phyloP scores from a whole-genome alignment of 2,113 vertebrate genomes.

The Colistium nudipinnis region DNA sequence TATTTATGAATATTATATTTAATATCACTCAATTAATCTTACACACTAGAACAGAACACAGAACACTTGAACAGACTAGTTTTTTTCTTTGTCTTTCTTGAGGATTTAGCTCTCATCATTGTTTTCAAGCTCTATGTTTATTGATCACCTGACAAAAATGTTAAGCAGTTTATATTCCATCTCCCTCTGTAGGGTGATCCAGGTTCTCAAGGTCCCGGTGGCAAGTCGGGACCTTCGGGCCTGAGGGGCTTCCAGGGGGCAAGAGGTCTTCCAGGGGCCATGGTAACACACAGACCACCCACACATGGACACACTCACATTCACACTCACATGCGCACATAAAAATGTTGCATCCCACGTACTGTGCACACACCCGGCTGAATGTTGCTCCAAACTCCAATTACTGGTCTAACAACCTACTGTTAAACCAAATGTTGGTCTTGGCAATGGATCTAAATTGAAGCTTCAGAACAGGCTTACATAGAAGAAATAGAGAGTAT shows the following conservation, averaged over 20 bases:
- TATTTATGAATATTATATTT: no score
- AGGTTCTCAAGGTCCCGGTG: conserved; percentile 88
- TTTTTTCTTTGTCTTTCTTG: no score
- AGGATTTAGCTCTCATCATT: no score
- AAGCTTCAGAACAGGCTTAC: conserved; percentile 10
- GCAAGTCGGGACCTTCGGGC: conserved; percentile 92
- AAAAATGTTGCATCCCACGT: conserved; percentile 27
- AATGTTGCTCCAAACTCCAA: conserved; percentile 55
- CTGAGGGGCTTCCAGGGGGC: conserved; percentile 92
- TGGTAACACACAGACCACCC: conserved; percentile 80
- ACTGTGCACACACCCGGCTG: conserved; percentile 17
- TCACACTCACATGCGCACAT: conserved; percentile 19
- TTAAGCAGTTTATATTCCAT: conserved; percentile 29
- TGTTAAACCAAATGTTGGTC: conserved; percentile 72
- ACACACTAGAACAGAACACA: no score
- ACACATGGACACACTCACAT: conserved; percentile 21
- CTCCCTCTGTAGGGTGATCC: conserved; percentile 89
- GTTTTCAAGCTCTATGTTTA: not conserved
- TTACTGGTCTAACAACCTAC: conserved; percentile 65
- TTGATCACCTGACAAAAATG: not conserved
- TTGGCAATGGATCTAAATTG: conserved; percentile 40
- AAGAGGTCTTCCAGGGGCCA: conserved; percentile 93
- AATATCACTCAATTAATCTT: no score
- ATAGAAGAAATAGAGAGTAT: conserved; percentile 13
- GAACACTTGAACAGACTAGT: no score